Evolutionary conservation across 2,888 invertebrate genomes (phyloP), one percentile per base, ranked within the genome.

Genomic region (Oxystoma pomonae): DNA sequence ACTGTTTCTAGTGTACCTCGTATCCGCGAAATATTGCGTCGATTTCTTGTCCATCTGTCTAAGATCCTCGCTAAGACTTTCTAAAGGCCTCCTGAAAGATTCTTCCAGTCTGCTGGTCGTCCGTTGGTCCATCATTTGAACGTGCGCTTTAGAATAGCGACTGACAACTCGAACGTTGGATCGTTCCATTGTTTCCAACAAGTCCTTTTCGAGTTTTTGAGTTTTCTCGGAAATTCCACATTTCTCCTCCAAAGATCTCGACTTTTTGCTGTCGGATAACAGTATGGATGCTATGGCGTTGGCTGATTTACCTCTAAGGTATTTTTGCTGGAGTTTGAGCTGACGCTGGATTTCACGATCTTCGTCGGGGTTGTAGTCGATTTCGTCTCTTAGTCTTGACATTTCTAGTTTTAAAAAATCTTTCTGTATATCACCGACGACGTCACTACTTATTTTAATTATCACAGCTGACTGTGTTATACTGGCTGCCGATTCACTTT

Each of bases 201-300:
- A 20, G 49, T 55, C 53, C 17, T 7, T 19, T 53, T 53, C 53
- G 5, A 35, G 35, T 35, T 35, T 3, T 35, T 35, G 35, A 7
- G 35, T 35, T 35, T 35, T 35, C 35, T 35, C 5, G 35, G 35
- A 35, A 35, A 35, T 35, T 35, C 35, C 35, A 35, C 3, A 3
- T 12, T 35, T 35, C 35, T 3, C 35, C 5, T 35, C 35, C 35
- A 35, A 35, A 0, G 82, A 80, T 50, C 88, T 82, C 70, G 83
- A 81, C 67, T 78, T 81, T 69, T 79, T 76, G 65, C 83, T 87
- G 70, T 88, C 86, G 51, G 85, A 83, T 55, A 90, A 77, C 55
- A 90, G 79, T n/a, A 86, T 85, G 66, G 85, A 84, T 68, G 86
- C 89, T 65, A 92, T 92, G 55, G 66, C 63, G 19, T 70, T 72